These are phyloP conservation scores for Spicauda simplicius DNA, from an alignment of 2,888 invertebrate genomes.

Conservation along the genomic window DNA sequence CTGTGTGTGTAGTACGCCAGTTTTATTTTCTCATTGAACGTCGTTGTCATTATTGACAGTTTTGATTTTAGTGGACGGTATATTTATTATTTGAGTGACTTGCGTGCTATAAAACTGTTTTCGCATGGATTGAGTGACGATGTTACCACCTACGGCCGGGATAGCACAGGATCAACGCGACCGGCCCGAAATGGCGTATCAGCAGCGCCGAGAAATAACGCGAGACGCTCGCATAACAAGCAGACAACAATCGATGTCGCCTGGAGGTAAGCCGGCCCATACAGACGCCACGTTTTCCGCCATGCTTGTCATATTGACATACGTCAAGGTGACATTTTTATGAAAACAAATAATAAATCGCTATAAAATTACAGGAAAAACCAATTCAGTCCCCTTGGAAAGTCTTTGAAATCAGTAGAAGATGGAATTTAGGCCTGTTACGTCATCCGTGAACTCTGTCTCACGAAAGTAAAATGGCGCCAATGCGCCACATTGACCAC, in stretches of 20 bases:
- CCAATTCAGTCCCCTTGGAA: conserved; percentile 43
- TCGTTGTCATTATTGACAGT: conserved; percentile 44
- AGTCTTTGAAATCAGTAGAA: conserved; percentile 44
- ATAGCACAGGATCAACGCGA: conserved; percentile 77
- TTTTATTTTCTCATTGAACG: conserved; percentile 60
- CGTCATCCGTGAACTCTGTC: conserved; percentile 71
- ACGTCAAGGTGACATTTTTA: conserved; percentile 84
- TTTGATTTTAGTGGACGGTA: conserved; percentile 31
- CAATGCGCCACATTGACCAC: conserved; percentile 53
- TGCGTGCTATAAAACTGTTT: conserved; percentile 55
- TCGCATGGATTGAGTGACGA: conserved; percentile 79
- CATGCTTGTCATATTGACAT: conserved; percentile 84
- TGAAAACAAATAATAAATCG: conserved; percentile 73
- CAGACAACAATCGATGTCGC: conserved; percentile 77
- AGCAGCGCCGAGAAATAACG: conserved; percentile 78
- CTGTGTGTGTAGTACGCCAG: conserved; percentile 61
- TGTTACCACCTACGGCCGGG: conserved; percentile 82
- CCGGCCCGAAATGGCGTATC: conserved; percentile 80
- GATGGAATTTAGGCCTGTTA: conserved; percentile 67
- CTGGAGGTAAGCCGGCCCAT: conserved; percentile 61
- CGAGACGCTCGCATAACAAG: conserved; percentile 73
- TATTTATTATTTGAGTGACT: conserved; percentile 50
- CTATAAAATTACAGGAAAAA: conserved; percentile 55
- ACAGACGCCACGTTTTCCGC: conserved; percentile 84
- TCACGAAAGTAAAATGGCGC: conserved; percentile 82